Evolutionary conservation across 2,888 invertebrate species (phyloP).

Genomic region (Drosophila barbarae): DNA sequence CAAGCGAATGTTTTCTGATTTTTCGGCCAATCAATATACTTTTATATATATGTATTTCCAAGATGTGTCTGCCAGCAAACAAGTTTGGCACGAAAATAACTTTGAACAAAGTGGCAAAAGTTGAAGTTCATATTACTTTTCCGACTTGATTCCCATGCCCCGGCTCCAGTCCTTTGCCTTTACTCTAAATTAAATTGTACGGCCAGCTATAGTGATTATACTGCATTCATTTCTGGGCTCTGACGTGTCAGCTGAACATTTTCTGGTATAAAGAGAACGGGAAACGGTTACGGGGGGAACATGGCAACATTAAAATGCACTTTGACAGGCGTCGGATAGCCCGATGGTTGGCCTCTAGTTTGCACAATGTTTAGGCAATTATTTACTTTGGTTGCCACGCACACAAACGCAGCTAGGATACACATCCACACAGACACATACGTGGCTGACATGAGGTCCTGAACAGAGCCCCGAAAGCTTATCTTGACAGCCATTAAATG

Average conservation of each 20-base stretch:
- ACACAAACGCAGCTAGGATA: not conserved
- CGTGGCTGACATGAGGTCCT: slow-evolving; percentile 18
- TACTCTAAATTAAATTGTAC: slow-evolving; percentile 20
- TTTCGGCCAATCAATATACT: slow-evolving; percentile 18
- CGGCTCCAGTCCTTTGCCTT: not conserved
- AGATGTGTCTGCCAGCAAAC: slow-evolving; percentile 9
- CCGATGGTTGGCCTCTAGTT: slow-evolving; percentile 25
- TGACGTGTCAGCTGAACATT: slow-evolving; percentile 33
- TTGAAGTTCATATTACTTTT: slow-evolving; percentile 23
- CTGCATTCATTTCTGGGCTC: slow-evolving; percentile 17
- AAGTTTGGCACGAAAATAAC: slow-evolving; percentile 18
- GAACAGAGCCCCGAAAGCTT: slow-evolving; percentile 42
- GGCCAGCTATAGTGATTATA: slow-evolving; percentile 16
- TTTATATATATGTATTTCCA: slow-evolving; percentile 8
- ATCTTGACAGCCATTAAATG: slow-evolving; percentile 72
- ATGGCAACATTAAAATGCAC: slow-evolving; percentile 46
- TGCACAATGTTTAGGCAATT: slow-evolving; percentile 61
- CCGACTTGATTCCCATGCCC: not conserved
- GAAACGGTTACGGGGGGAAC: not conserved
- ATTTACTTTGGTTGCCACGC: slow-evolving; percentile 54
- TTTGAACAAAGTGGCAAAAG: slow-evolving; percentile 14
- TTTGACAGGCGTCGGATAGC: slow-evolving; percentile 35
- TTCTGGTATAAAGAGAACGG: not conserved
- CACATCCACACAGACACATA: not conserved
- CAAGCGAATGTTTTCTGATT: slow-evolving; percentile 14